Evolutionary conservation across 2,888 invertebrate species (phyloP).

Genomic region (Drosophila fungiperda): DNA sequence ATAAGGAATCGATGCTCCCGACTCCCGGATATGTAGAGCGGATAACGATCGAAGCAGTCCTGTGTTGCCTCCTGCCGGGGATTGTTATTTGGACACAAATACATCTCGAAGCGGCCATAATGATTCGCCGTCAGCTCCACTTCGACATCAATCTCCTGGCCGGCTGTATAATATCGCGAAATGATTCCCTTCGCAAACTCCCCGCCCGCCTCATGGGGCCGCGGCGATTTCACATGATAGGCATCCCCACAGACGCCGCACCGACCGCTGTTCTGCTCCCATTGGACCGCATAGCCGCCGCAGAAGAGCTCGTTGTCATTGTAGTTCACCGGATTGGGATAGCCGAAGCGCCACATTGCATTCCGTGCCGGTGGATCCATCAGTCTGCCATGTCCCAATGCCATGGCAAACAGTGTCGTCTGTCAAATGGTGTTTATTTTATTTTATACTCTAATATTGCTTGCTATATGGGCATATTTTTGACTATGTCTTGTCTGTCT

Average conservation of each 20-base stretch:
- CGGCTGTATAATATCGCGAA: constrained; percentile 91
- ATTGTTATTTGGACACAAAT: constrained; percentile 94
- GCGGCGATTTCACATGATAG: constrained; percentile 88
- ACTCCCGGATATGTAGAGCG: constrained; percentile 90
- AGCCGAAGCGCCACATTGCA: constrained; percentile 98
- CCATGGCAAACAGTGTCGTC: constrained; percentile 71
- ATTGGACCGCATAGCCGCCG: constrained; percentile 95
- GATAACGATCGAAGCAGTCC: constrained; percentile 93
- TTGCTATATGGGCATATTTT: neutral
- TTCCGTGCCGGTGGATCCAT: constrained; percentile 97
- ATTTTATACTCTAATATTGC: neutral
- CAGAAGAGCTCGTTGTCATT: constrained; percentile 97
- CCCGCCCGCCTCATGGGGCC: constrained; percentile 96
- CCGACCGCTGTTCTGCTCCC: constrained; percentile 93
- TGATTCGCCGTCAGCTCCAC: constrained; percentile 96
- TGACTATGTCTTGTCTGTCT: neutral
- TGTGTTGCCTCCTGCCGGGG: constrained; percentile 91
- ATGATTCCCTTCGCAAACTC: constrained; percentile 94
- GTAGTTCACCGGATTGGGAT: constrained; percentile 96
- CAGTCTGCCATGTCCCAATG: constrained; percentile 92
- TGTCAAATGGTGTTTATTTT: neutral
- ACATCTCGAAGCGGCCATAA: constrained; percentile 93
- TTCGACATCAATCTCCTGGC: constrained; percentile 94
- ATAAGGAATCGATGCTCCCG: constrained; percentile 90
- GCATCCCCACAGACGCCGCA: constrained; percentile 97